Percentiles rank a stretch among this genome's conserved stretches.
These are phyloP conservation scores for Brachionus rotundiformis DNA, from an alignment of 1,140 invertebrate genomes.

Conservation along the genomic window DNA sequence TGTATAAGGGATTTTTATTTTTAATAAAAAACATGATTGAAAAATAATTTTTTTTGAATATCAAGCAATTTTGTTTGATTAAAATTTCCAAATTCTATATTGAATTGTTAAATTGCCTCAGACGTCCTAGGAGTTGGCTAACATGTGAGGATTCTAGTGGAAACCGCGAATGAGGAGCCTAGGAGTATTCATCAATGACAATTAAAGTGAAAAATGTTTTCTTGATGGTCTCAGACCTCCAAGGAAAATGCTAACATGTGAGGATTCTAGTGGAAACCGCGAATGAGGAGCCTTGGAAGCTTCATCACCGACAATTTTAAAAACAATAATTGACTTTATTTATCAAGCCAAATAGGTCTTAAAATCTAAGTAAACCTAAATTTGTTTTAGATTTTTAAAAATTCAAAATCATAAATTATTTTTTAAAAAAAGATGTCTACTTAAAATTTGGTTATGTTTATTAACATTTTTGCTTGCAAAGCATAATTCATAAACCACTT, in stretches of 20 bases:
- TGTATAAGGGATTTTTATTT: too few relatives aligned
- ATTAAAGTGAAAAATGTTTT: neutral
- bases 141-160: conserved; percentile 52
- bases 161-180: conserved; percentile 53
- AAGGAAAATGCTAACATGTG: conserved; percentile 51
- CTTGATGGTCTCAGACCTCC: conserved; percentile 47
- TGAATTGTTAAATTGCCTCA: conserved; percentile 34
- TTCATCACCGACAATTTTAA: conserved; percentile 39
- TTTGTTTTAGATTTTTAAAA: neutral
- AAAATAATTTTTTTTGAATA: too few relatives aligned
- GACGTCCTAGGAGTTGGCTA: conserved; percentile 51
- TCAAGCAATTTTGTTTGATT: too few relatives aligned
- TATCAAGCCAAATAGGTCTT: neutral
- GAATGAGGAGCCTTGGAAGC: conserved; percentile 50
- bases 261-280: conserved; percentile 52
- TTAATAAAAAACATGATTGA: too few relatives aligned
- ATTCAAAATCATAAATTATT: conserved; percentile 31
- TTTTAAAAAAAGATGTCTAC: neutral
- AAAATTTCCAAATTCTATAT: too few relatives aligned
- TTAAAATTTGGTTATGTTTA: neutral
- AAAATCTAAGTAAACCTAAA: neutral
- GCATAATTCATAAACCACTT: neutral
- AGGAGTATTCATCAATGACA: conserved; percentile 49
- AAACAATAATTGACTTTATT: neutral
- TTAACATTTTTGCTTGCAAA: neutral